Evolutionary conservation across 2,888 invertebrate species (phyloP), one percentile per base, ranked within the genome.

Genomic region (Phengaris arion): DNA sequence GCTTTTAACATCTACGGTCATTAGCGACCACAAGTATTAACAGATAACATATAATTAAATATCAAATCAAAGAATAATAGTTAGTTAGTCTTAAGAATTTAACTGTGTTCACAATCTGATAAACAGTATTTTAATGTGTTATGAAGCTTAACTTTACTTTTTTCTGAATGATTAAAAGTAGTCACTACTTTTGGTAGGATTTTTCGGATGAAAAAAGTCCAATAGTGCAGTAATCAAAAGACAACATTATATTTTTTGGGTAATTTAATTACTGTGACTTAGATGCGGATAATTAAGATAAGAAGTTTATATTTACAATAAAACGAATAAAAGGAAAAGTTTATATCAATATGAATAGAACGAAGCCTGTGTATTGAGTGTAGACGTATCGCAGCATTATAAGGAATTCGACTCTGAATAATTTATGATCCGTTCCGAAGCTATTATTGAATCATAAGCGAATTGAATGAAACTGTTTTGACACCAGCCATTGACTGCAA

Each of bases 401-500:
- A 76, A 75, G 75, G 74, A 78, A 77, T 79, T 77, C 76, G 77
- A 76, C 75, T 68, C 78, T 79, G 77, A 81, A 80, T 79, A 78
- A 78, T 79, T 79, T 79, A 79, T 79, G 78, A 77, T 54, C 77
- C 77, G 77, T 73, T 78, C 77, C 78, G 78, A 79, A 78, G 79
- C 79, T 79, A 81, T 84, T 90, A 89, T 89, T 91, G 89, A 92
- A 91, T 91, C 89, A 91, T 92, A 89, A 88, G 88, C 85, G 88
- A 86, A 84, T 84, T 91, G 88, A 92, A 91, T 89, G 87, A 81
- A 84, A 85, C 85, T 83, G 86, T 89, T 89, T 87, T 90, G 92
- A 91, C 91, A 90, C 88, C 87, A 84, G 85, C 87, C 84, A 92
- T 92, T 92, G 91, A 90, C 89, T 89, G 89, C 89, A 89, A 88